Evolutionary conservation across 1,140 invertebrate species (phyloP), one percentile per base, ranked within the genome.

Genomic region (Acromyrmex heyeri): DNA sequence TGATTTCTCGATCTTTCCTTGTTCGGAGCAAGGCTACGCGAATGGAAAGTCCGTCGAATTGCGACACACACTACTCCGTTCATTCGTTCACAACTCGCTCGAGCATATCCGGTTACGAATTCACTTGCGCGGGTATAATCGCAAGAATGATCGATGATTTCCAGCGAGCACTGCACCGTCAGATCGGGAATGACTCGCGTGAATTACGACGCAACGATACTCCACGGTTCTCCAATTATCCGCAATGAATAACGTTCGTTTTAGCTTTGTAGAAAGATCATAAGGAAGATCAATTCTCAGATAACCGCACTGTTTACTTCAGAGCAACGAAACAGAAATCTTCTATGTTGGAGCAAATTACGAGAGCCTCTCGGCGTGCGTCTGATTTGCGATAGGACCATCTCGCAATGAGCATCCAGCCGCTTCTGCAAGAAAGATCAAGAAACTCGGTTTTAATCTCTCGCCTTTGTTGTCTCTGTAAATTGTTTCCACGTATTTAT

Each of bases 21-120:
- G 38, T 48, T 64, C 12, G 61, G 18, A 65, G 27, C 76, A 67
- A 65, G 76, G 59, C 61, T 61, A 70, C 30, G 6, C 16, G 34
- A 44, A 44, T 81, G 65, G 53, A 73, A 83, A 73, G 79, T 82
- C 30, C 48, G 61, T 7, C 14, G n/a, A 30, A 24, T 75, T 73
- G 55, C 79, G 24, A 62, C 79, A 73, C 55, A 62, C 79, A 73
- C 55, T 4, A 5, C 50, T 44, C 34, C 27, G 12, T 57, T 30
- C 65, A n/a, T n/a, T 48, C 18, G 57, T 73, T 61, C 55, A 14
- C 53, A 14, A 21, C 34, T 44, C 65, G 65, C 14, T 5, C 14
- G 30, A 55, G 34, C 38, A 70, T 65, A 44, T 70, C 50, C 62
- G 27, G 73, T 27, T 44, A 53, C 16, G n/a, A 55, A 34, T 78